These are phyloP conservation scores for Microchirus variegatus DNA, from an alignment of 2,797 vertebrate genomes.

Conservation along the genomic window DNA sequence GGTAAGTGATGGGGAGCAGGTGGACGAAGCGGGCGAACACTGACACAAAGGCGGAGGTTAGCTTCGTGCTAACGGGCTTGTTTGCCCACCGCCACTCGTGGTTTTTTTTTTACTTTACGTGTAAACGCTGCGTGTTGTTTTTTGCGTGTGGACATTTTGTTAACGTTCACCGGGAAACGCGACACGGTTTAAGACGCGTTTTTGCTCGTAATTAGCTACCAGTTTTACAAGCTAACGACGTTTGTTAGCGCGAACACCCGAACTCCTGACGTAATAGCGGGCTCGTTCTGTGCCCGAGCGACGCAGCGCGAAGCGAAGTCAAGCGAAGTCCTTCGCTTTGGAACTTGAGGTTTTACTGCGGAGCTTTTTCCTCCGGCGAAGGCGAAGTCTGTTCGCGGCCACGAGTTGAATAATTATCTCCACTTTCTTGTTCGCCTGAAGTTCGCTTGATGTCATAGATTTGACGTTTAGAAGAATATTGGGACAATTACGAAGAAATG, in stretches of 20 bases:
- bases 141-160: no score
- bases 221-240: neutral
- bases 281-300: no score
- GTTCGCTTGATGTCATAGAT: no score
- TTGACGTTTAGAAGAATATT: no score
- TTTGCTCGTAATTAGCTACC: neutral
- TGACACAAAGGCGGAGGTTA: neutral
- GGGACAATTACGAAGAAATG: no score
- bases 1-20: neutral
- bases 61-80: neutral
- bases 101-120: neutral
- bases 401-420: no score
- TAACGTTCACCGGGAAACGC: no score
- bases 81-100: neutral
- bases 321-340: neutral
- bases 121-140: neutral
- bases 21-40: neutral
- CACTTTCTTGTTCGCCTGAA: no score
- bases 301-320: no score
- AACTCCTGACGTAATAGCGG: neutral
- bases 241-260: neutral
- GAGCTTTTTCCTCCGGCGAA: no score
- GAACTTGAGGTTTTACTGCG: neutral
- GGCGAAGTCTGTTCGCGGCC: no score
- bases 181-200: neutral